Base-by-base conservation (phyloP, 2,888 invertebrate genomes). In the Epicampocera succincta region DNA sequence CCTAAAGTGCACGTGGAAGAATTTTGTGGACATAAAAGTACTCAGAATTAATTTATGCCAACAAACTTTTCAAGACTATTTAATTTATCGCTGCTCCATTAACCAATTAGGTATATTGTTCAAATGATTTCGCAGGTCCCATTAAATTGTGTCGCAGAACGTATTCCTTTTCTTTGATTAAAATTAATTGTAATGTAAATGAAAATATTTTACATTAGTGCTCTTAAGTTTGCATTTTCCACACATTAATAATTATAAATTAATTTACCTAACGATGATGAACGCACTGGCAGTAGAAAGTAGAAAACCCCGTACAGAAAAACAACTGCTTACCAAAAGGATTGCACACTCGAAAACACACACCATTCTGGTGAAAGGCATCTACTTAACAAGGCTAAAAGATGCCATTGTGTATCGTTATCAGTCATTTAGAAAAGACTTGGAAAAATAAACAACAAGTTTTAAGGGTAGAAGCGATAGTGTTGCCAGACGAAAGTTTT, bases 241-340 rank as follows among this genome's bases (percentile, higher is more conserved):
- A 11, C 74, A 75, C 82, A 33, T 74, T 82, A 66, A 69, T 82
- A 82, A 82, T 82, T 82, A 61, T 66, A 66, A 78, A 74, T 74
- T 75, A 78, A 82, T 75, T 82, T 66, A 71, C 74, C 75, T 75
- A 82, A 68, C 71, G 58, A 42, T 74, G 77, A 60, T 15, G 54
- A 76, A 69, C 61, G 61, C 68, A 76, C 66, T 54, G 25, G 17
- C 50, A 75, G 33, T n/a, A n/a, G n/a, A n/a, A n/a, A n/a, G 17
- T 12, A 52, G 40, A 11, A 50, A n/a, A n/a, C n/a, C n/a, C 15
- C 3, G 13, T 29, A 19, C 61, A 69, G 40, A 19, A n/a, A 46
- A 66, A 33, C 19, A 52, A 54, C 12, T 63, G 56, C 58, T 54
- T 52, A 38, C 21, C 6, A 68, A 73, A 56, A 63, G 12, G 63